Evolutionary conservation across 2,888 invertebrate species (phyloP), one percentile per base, ranked within the genome.

Genomic region (Chironomus riparius): DNA sequence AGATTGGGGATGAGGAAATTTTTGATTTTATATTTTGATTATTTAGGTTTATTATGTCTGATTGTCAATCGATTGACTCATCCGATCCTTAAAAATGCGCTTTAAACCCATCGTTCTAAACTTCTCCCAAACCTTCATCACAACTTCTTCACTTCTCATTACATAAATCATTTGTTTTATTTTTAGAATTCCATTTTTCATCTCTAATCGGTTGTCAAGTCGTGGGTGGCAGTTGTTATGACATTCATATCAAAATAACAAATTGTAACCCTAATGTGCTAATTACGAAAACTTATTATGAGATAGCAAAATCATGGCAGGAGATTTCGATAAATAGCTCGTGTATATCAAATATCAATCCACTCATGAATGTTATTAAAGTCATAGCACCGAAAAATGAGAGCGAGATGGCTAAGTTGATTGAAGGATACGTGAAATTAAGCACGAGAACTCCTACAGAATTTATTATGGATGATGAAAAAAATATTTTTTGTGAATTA

Each of bases 261-360:
- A 75, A 75, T 48, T 75, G 68, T n/a, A 75, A 50, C 15, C 28
- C 75, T 12, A 68, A 75, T 68, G 13, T 75, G 7, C 21, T 75
- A 24, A 22, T 75, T 12, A 75, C 68, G n/a, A 75, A 75, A 48
- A 48, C 68, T 18, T 75, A 21, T 22, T 68, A 68, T 28, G 75
- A 75, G 3, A n/a, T 75, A 12, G 4, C n/a, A 5, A 5, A 73
- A 15, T 12, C n/a, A 3, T 75, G 75, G 75, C 24, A 75, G 15
- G 75, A 75, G n/a, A 50, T 75, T 48, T 4, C 47, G 4, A 22
- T 50, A 12, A 68, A 68, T n/a, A 75, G 24, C 18, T 22, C 50
- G 6, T 68, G 48, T 24, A 38, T 75, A 13, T 68, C 75, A 24
- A 75, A 68, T 13, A 21, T 75, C 21, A 47, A 18, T 18, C 28